A percentile compares a stretch with the other conserved stretches of the same genome.
These are phyloP conservation scores for Xestia rhomboidea DNA, from an alignment of 2,888 invertebrate species.

Conservation along the genomic window DNA sequence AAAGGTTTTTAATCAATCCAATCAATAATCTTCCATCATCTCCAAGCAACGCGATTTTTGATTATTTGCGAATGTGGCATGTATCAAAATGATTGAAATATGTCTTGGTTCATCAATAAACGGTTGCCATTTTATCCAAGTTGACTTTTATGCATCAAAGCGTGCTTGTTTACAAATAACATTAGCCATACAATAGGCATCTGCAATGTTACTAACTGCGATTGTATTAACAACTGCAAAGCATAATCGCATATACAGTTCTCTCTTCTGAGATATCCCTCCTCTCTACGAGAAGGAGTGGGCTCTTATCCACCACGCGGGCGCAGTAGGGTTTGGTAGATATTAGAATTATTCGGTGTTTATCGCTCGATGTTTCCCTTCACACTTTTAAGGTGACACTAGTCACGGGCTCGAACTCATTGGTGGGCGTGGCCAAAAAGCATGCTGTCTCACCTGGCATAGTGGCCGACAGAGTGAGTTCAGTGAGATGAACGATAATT, in stretches of 20 bases:
- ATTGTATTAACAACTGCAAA: background rate
- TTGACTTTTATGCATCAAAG: background rate
- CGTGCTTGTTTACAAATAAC: conserved; percentile 1
- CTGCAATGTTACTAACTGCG: background rate
- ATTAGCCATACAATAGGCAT: background rate
- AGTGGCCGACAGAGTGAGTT: no score
- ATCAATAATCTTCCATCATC: background rate
- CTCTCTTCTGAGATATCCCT: background rate
- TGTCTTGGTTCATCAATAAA: background rate
- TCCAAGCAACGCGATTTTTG: background rate
- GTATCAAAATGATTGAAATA: background rate
- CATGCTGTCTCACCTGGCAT: no score
- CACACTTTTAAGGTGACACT: no score
- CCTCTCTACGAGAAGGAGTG: background rate
- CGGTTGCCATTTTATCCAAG: background rate
- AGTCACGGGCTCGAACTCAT: no score
- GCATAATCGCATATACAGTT: background rate
- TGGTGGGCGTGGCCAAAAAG: no score
- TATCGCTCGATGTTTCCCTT: no score
- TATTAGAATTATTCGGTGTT: no score
- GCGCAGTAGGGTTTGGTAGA: no score
- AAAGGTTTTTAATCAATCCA: background rate
- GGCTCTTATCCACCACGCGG: background rate
- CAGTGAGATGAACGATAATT: no score
- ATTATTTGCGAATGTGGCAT: background rate